Conservation (phyloP, 2,113 vertebrate species). For the Urocynchramus pylzowi region DNA sequence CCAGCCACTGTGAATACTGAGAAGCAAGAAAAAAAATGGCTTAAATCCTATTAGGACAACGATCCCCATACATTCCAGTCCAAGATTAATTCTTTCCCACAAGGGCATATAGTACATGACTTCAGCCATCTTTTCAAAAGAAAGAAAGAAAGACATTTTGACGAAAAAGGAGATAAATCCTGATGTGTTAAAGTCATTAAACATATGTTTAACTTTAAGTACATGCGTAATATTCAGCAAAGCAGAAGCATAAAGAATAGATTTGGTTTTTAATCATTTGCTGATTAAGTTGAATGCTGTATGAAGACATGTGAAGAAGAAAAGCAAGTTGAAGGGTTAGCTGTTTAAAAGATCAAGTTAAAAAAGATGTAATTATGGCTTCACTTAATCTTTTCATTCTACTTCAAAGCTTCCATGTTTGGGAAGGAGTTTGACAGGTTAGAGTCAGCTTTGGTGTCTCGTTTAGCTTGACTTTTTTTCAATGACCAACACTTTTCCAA, state of each 20-base stretch:
- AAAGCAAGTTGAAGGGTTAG: not conserved
- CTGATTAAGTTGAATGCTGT: not conserved
- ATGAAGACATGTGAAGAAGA: not conserved
- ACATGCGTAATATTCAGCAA: not conserved
- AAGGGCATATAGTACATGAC: not conserved
- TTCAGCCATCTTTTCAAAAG: not conserved
- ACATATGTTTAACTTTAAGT: not conserved
- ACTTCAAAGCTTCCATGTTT: conserved; percentile 20
- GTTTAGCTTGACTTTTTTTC: not conserved
- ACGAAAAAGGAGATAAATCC: not conserved
- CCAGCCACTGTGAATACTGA: not conserved
- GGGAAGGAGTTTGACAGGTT: conserved; percentile 1
- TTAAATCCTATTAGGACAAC: conserved; percentile 46
- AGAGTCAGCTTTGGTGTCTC: not conserved
- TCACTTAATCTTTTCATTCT: not conserved
- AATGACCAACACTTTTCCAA: not conserved
- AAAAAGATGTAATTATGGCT: conserved; percentile 3
- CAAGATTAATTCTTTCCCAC: conserved; percentile 53
- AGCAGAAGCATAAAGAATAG: not conserved
- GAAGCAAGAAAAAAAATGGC: not conserved
- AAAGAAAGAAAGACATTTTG: not conserved
- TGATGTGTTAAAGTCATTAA: not conserved
- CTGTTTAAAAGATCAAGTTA: conserved; percentile 8
- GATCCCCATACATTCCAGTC: conserved; percentile 15
- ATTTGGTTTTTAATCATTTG: not conserved